Base-by-base conservation (phyloP, 2,888 invertebrate genomes). In the Conchocele bisecta region DNA sequence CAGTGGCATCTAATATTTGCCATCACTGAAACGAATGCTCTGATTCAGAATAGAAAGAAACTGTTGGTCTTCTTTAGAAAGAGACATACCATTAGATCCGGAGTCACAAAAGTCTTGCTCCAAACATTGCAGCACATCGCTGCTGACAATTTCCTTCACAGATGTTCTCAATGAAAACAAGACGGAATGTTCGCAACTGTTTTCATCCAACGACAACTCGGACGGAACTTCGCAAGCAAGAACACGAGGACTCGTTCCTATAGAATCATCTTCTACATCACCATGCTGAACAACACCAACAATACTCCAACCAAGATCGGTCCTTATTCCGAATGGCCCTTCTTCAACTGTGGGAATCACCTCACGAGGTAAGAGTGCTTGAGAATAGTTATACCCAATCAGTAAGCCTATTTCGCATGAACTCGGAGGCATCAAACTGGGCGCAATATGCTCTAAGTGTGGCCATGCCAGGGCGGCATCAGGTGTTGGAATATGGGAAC, bases 401-500 rank as follows among this genome's bases (percentile, higher is more conserved):
- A 81, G 51, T 3, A 83, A 53, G 20, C 68, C 75, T 26, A 81
- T 64, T 15, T 79, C 77, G 35, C 67, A 75, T 7, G 75, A 46
- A 22, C 48, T 22, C 24, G 63, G n/a, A 24, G 63, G 58, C 35
- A 44, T 33, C 7, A 81, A 37, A 37, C 71, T 50, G 41, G 65
- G 29, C 22, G 71, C 61, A 41, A 81, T 67, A 4, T 22, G 11
- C 39, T 54, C 29, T 33, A 78, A 64, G 53, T 78, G 78, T 9
- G 73, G 70, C 75, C 81, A 78, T 46, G 29, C 44, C 28, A 24
- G 46, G 9, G 79, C 74, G n/a, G 33, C 68, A 15, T 74, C 66
- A 15, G 63, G 63, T 39, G 74, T 81, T 3, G 77, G 79, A 28
- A 82, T 81, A 51, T 82, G 81, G 5, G 69, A 57, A 7, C 61